Conservation (phyloP, 2,888 invertebrate species). For the Chrysolina haemoptera region DNA sequence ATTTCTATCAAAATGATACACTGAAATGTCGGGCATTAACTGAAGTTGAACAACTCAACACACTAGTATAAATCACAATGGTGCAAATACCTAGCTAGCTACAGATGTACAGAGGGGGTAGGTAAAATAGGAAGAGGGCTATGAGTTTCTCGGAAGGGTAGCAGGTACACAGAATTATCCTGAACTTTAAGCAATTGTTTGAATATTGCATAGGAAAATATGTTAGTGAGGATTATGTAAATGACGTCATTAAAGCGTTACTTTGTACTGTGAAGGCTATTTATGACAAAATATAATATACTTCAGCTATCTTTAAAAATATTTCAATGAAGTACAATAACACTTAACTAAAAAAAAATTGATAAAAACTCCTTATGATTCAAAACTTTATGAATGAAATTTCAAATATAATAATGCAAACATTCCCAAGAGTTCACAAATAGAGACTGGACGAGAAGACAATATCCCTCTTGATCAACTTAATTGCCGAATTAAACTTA, state of each 20-base stretch:
- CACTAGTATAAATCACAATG: conserved; percentile 4
- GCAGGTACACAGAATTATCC: conserved; percentile 36
- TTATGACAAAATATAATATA: neutral
- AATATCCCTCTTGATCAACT: conserved; percentile 95
- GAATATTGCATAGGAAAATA: conserved; percentile 12
- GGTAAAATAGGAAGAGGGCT: conserved; percentile 1
- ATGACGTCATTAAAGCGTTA: neutral
- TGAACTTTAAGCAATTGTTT: conserved; percentile 31
- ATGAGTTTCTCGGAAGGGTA: conserved; percentile 16
- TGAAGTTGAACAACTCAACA: conserved; percentile 13
- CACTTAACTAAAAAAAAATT: neutral
- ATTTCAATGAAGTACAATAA: neutral
- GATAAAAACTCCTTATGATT: neutral
- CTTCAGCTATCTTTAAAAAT: neutral
- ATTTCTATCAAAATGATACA: neutral
- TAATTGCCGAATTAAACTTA: conserved; percentile 94
- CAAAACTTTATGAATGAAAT: conserved; percentile 13
- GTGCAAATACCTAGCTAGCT: no score
- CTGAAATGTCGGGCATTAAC: neutral
- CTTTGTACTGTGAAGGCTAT: conserved; percentile 23
- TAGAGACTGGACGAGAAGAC: conserved; percentile 99
- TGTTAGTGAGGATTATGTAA: conserved; percentile 12
- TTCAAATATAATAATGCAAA: conserved; percentile 9
- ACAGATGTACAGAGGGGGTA: neutral
- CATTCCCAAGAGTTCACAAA: conserved; percentile 72